Evolutionary conservation across 2,888 invertebrate genomes (phyloP).

Genomic region (Elaeidobius kamerunicus): DNA sequence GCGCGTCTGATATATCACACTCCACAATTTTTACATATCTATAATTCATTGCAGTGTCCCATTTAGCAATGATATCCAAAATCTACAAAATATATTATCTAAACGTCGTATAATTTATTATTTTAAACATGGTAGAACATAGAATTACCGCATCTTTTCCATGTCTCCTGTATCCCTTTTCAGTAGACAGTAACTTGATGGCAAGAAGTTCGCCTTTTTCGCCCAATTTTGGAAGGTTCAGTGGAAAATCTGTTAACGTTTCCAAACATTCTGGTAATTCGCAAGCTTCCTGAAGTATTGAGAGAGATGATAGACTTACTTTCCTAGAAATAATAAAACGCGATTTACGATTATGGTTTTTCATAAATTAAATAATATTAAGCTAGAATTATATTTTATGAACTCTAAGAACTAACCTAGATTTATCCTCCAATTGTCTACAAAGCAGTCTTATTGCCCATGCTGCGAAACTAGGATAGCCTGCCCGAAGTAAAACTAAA

Average conservation of each 20-base stretch:
- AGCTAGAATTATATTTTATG: not conserved
- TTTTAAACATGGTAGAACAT: conserved; percentile 59
- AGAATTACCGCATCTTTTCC: conserved; percentile 50
- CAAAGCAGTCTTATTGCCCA: conserved; percentile 88
- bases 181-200: conserved; percentile 71
- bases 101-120: conserved; percentile 73
- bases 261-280: conserved; percentile 78
- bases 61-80: conserved; percentile 18
- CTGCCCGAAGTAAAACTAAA: conserved; percentile 78
- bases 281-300: conserved; percentile 89
- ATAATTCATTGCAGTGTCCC: conserved; percentile 45
- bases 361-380: not conserved
- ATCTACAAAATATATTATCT: conserved; percentile 20
- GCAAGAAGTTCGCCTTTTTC: conserved; percentile 69
- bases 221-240: conserved; percentile 65
- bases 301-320: conserved; percentile 76
- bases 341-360: not conserved
- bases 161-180: conserved; percentile 62
- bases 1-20: conserved; percentile 80
- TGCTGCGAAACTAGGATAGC: conserved; percentile 67
- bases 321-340: conserved; percentile 43
- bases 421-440: conserved; percentile 80
- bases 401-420: conserved; percentile 48
- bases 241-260: conserved; percentile 71
- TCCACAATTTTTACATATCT: conserved; percentile 89